phyloP scores from a whole-genome alignment of 2,113 vertebrate genomes.

The Ctenodactylus gundi region DNA sequence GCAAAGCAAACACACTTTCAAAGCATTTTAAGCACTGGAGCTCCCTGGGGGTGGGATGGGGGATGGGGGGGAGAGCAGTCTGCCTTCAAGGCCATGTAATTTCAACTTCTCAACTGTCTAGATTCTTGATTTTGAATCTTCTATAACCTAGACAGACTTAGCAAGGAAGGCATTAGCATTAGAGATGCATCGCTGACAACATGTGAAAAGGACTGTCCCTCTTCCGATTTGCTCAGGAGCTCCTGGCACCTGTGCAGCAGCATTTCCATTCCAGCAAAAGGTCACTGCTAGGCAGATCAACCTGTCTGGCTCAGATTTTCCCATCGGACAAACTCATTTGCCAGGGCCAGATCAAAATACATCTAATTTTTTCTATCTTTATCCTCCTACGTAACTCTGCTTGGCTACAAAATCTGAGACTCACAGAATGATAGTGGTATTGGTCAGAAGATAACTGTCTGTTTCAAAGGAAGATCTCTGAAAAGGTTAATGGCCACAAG shows the following conservation, averaged over 20 bases:
- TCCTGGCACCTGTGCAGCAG: background rate
- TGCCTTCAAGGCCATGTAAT: background rate
- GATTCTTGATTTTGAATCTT: conserved; percentile 29
- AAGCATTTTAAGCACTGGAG: conserved; percentile 24
- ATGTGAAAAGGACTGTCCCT: background rate
- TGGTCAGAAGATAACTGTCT: background rate
- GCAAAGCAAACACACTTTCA: conserved; percentile 29
- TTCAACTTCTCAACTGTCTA: conserved; percentile 14
- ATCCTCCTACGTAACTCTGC: background rate
- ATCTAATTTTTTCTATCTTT: conserved; percentile 11
- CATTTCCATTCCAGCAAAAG: background rate
- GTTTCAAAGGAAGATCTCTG: background rate
- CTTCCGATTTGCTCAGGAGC: background rate
- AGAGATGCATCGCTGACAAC: background rate
- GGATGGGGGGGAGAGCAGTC: background rate
- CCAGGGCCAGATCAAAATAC: background rate
- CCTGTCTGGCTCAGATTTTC: background rate
- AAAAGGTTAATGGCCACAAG: conserved; percentile 14
- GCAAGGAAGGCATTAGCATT: background rate
- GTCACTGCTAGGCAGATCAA: background rate
- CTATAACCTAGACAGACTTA: conserved; percentile 7
- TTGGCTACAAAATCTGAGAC: conserved; percentile 7
- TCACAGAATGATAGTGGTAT: background rate
- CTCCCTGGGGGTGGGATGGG: background rate
- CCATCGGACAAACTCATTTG: conserved; percentile 19